A percentile compares a stretch with the other conserved stretches of the same genome.
Evolutionary conservation across 2,888 invertebrate species (phyloP).

Genomic region (Chloroclysta siterata): DNA sequence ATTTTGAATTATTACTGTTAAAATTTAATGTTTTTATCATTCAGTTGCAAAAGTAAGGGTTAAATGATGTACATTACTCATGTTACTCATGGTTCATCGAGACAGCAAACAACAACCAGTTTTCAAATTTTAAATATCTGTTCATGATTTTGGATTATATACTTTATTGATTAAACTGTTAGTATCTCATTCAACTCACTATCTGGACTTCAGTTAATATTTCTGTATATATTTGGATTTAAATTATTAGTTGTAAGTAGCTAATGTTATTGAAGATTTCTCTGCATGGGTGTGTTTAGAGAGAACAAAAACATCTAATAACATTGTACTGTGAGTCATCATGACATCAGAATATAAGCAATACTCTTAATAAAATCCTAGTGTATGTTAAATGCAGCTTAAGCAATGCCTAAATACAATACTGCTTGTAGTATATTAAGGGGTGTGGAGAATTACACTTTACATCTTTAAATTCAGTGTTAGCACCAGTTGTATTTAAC

Average conservation of each 20-base stretch:
- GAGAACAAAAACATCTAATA: slow-evolving; percentile 43
- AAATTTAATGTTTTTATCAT: slow-evolving; percentile 25
- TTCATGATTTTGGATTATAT: not conserved
- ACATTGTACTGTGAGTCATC: slow-evolving; percentile 32
- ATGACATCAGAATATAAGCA: slow-evolving; percentile 43
- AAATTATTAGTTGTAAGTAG: slow-evolving; percentile 75
- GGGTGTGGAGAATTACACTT: slow-evolving; percentile 24
- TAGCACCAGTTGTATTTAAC: slow-evolving; percentile 31
- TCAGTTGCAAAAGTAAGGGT: slow-evolving; percentile 24
- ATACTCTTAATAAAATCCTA: slow-evolving; percentile 34
- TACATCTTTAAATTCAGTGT: slow-evolving; percentile 27
- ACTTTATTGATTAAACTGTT: not conserved
- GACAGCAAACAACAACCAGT: no score
- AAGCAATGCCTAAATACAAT: slow-evolving; percentile 43
- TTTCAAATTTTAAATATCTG: no score
- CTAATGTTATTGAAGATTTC: slow-evolving; percentile 57
- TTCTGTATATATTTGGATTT: slow-evolving; percentile 79
- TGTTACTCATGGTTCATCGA: no score
- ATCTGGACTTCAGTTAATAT: slow-evolving; percentile 49
- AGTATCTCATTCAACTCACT: slow-evolving; percentile 12
- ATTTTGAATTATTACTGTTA: slow-evolving; percentile 40
- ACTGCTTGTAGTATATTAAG: slow-evolving; percentile 41
- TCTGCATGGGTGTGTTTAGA: slow-evolving; percentile 33
- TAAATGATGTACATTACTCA: not conserved
- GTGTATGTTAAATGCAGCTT: slow-evolving; percentile 44